These are phyloP conservation scores for Cydia amplana DNA, from an alignment of 1,140 invertebrate species.

Conservation along the genomic window DNA sequence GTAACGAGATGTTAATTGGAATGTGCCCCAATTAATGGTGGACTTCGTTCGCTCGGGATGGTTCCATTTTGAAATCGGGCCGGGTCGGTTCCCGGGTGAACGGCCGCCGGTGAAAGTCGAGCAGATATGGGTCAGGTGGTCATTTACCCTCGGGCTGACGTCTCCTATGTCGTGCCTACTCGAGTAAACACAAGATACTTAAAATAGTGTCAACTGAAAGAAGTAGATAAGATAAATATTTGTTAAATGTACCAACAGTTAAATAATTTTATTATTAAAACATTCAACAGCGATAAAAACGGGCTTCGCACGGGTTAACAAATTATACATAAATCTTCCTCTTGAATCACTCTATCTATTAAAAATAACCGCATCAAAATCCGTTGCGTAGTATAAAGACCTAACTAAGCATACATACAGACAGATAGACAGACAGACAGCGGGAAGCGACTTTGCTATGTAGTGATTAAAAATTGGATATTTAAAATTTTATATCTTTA, in stretches of 20 bases:
- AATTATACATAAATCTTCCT: no score
- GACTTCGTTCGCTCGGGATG: constrained; percentile 43
- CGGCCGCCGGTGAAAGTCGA: constrained; percentile 70
- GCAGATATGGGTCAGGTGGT: constrained; percentile 72
- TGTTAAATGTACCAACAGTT: background rate
- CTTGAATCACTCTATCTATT: no score
- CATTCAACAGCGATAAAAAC: background rate
- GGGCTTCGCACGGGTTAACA: no score
- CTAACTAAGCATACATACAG: no score
- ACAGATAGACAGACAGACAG: no score
- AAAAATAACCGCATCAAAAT: no score
- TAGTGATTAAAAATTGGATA: no score
- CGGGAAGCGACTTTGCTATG: no score
- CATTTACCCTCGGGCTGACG: constrained; percentile 66
- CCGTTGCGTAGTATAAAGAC: no score
- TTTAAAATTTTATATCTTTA: no score
- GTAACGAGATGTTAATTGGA: constrained; percentile 75
- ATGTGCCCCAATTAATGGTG: constrained; percentile 72
- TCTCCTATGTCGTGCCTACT: constrained; percentile 38
- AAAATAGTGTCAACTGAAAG: constrained; percentile 35
- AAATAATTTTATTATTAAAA: background rate
- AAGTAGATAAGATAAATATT: background rate
- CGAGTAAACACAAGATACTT: constrained; percentile 32
- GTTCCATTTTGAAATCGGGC: constrained; percentile 60
- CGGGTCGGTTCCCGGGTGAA: constrained; percentile 69